Percentiles rank a stretch among this genome's conserved stretches.
phyloP scores from a whole-genome alignment of 2,888 invertebrate genomes.

The Drosophila dives region DNA sequence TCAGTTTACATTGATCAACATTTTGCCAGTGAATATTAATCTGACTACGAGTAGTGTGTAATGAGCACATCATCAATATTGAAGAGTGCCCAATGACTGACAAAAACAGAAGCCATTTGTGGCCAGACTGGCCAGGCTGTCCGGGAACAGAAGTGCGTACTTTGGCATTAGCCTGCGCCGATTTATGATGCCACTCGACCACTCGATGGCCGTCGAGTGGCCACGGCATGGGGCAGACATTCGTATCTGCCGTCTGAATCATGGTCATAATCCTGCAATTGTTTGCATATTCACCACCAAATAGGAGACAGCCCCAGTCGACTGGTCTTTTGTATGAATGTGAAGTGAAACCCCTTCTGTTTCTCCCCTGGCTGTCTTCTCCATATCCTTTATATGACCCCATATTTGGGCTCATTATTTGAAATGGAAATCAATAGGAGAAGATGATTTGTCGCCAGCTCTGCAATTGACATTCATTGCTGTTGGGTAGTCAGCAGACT shows the following conservation, averaged over 20 bases:
- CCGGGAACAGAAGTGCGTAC: conserved; percentile 52
- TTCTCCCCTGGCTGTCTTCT: background rate
- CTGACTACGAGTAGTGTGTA: conserved; percentile 15
- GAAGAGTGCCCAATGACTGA: conserved; percentile 53
- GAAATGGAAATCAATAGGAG: conserved; percentile 22
- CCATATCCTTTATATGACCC: conserved; percentile 5
- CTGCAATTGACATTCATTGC: conserved; percentile 79
- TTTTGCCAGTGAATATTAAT: conserved; percentile 25
- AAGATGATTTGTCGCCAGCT: conserved; percentile 27
- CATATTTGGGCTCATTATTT: conserved; percentile 4
- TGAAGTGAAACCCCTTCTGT: conserved; percentile 19
- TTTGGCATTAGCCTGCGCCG: conserved; percentile 64
- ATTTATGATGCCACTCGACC: conserved; percentile 67
- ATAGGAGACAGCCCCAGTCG: background rate
- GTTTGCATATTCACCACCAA: conserved; percentile 36
- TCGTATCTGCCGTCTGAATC: conserved; percentile 4
- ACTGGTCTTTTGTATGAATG: conserved; percentile 37
- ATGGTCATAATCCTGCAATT: conserved; percentile 48
- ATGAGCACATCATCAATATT: conserved; percentile 8
- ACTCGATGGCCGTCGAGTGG: conserved; percentile 33
- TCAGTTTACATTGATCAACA: conserved; percentile 19
- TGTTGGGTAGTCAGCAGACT: conserved; percentile 46
- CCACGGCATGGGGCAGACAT: background rate
- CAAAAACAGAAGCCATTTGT: conserved; percentile 57
- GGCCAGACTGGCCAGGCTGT: conserved; percentile 21